Percentiles rank a stretch among this genome's conserved stretches.
These are phyloP conservation scores for Campodea augens DNA, from an alignment of 1,140 invertebrate species.

Conservation along the genomic window DNA sequence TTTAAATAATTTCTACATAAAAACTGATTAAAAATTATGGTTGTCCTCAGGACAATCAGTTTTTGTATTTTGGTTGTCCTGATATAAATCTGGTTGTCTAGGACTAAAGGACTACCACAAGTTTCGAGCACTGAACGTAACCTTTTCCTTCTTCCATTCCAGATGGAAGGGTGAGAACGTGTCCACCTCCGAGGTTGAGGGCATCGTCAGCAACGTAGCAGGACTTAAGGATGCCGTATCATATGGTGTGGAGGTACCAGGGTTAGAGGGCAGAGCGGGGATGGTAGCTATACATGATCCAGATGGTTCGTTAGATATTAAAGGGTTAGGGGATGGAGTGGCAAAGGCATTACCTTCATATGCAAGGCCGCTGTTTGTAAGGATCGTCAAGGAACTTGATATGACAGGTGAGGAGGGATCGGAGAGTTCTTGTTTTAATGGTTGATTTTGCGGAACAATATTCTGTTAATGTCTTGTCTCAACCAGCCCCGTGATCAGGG, in stretches of 20 bases:
- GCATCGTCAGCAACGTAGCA: slow-evolving; percentile 65
- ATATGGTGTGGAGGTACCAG: slow-evolving; percentile 71
- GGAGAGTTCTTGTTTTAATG: no score
- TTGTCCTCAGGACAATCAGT: no score
- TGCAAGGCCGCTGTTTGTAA: slow-evolving; percentile 70
- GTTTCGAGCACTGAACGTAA: no score
- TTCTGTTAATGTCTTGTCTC: no score
- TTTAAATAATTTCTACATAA: no score
- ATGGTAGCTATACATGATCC: slow-evolving; percentile 88
- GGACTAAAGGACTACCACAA: no score
- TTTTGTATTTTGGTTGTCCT: no score
- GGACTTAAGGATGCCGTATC: slow-evolving; percentile 49
- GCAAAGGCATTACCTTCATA: slow-evolving; percentile 57
- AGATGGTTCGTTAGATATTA: slow-evolving; percentile 43
- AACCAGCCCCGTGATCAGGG: no score
- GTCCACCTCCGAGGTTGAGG: slow-evolving; percentile 93
- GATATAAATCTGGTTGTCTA: no score
- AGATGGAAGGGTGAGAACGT: slow-evolving; percentile 98
- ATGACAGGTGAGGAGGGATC: slow-evolving; percentile 69
- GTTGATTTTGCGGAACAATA: no score
- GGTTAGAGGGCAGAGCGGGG: slow-evolving; percentile 77
- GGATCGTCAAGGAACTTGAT: slow-evolving; percentile 61
- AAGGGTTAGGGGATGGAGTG: slow-evolving; percentile 37
- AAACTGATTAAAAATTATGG: no score
- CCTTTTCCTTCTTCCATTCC: slow-evolving; percentile 24